Base-by-base conservation (phyloP, 2,797 vertebrate genomes). In the Gallinago stenura region DNA sequence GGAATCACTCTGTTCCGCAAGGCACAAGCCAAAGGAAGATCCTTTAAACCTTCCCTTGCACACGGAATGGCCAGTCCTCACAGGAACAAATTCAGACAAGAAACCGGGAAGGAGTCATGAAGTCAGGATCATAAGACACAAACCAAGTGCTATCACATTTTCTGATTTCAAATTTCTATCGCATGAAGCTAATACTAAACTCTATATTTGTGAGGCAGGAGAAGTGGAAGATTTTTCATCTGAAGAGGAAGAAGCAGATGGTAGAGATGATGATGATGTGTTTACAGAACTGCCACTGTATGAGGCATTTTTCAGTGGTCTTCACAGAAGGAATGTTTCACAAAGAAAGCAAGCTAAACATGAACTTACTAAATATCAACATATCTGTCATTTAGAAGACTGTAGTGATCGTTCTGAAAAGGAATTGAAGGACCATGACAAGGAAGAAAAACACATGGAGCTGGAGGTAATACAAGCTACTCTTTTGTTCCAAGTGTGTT, bases 81-180 rank as follows among this genome's bases (percentile, higher is more conserved):
- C 50, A 71, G 46, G n/a, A 65, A 39, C 89, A 86, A 72, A 16
- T 2, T 71, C 53, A 80, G 45, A 91, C 60, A 58, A 89, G 53
- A 94, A 93, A 58, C 20, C 19, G 65, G 96, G 83, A 56, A 96
- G 89, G 26, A 45, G 54, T 53, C 95, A 96, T n/a, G 95, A 98
- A 69, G 95, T 98, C 15, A 96, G 97, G 88, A 96, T 99, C 30
- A 96, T 99, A 62, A 98, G 98, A 87, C 97, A 98, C 95, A 98
- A 98, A 84, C 95, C 95, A 30, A 98, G 98, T 93, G 97, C 97
- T 81, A 98, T 99, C 84, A 95, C 98, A 16, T 99, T 99, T 96
- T 97, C 98, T 28, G 98, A 98, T 90, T 94, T 90, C 4, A 43
- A 92, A 24, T 56, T 85, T 57, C 83, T 82, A 45, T 43, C 45